Base-by-base conservation (phyloP, 2,888 invertebrate genomes). In the Cheilosia urbana region DNA sequence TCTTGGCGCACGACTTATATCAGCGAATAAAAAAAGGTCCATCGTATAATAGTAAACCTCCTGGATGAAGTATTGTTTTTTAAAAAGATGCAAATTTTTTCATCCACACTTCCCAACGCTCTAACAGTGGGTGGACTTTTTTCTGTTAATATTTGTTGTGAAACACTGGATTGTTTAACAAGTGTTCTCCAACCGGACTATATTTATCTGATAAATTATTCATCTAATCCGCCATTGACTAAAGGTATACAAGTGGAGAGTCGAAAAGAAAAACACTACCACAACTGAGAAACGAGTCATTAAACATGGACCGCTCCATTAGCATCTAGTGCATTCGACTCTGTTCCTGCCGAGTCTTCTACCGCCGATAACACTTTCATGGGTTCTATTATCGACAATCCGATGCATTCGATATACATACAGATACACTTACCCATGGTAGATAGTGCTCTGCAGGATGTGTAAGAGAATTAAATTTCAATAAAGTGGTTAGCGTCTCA, bases 151-250 rank as follows among this genome's bases (percentile, higher is more conserved):
- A 51, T 53, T 51, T 42, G 40, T 51, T 11, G 7, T 27, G 51
- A 60, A 15, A 62, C 15, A 17, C 42, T 51, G 19, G 27, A n/a
- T 72, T 30, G 30, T 42, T 53, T n/a, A 37, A 53, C 21, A 51
- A 53, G 27, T 37, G 21, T 15, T 51, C 7, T 11, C 30, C 42
- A 11, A 49, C 37, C 24, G 17, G 49, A 47, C 58, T 24, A 24
- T 49, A 34, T 42, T 58, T 58, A 37, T 71, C 45, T 62, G 40
- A 72, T 62, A 42, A 72, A 53, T 72, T 53, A 72, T 72, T 62
- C 72, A 72, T 62, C 53, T 34, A 53, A 53, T 30, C 21, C 62
- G 19, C 30, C 42, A 53, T 62, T 30, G 62, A 62, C 62, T 62
- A 15, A 7, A 53, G 40, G 17, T 62, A 62, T 1, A 27, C 7